phyloP scores from a whole-genome alignment of 1,140 invertebrate genomes.

The Tribolium castaneum region DNA sequence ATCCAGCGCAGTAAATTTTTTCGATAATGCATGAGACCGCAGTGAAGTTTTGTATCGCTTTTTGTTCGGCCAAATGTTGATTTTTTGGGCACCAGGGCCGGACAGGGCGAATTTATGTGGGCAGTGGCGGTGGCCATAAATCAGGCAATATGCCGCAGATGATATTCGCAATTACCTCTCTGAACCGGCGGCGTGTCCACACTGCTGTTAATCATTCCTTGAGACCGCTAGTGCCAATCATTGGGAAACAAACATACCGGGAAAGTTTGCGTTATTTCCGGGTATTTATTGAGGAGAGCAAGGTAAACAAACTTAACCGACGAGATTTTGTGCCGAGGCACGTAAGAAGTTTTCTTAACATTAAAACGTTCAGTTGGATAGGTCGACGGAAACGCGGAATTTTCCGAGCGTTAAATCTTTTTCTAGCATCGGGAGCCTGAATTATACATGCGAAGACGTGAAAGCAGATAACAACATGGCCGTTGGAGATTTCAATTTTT shows the following conservation, averaged over 20 bases:
- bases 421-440: conserved; percentile 32
- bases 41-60: background rate
- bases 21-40: background rate
- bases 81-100: background rate
- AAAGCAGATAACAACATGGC: conserved; percentile 34
- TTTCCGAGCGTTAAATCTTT: conserved; percentile 38
- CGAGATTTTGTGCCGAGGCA: conserved; percentile 3
- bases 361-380: conserved; percentile 26
- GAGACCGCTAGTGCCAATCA: background rate
- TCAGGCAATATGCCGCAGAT: conserved; percentile 48
- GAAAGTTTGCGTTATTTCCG: background rate
- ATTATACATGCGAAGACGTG: conserved; percentile 37
- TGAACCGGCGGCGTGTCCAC: background rate
- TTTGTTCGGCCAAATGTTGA: background rate
- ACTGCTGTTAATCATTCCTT: conserved; percentile 30
- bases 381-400: conserved; percentile 10
- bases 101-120: conserved; percentile 35
- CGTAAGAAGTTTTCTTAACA: conserved; percentile 34
- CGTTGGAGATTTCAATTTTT: conserved; percentile 42
- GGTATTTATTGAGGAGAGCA: conserved; percentile 5
- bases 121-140: conserved; percentile 41
- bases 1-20: background rate
- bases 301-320: background rate
- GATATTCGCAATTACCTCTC: conserved; percentile 47
- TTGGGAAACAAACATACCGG: background rate